A percentile compares a stretch with the other conserved stretches of the same genome.
phyloP scores from a whole-genome alignment of 2,888 invertebrate genomes.

The Diadegma fenestrale region DNA sequence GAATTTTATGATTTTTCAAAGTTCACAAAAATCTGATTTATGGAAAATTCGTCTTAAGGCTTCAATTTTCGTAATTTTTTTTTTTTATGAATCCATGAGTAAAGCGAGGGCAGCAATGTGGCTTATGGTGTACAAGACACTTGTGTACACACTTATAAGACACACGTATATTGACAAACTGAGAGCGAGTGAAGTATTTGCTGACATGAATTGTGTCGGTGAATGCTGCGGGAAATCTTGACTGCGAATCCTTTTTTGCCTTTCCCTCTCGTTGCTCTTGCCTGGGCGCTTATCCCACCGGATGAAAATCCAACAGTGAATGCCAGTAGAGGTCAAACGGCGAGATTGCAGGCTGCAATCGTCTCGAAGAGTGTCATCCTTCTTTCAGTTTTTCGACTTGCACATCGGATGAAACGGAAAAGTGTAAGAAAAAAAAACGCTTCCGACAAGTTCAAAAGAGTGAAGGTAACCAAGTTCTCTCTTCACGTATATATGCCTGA shows the following conservation, averaged over 20 bases:
- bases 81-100: not conserved
- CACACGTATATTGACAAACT: not conserved
- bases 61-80: no score
- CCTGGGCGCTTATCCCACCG: slow-evolving; percentile 31
- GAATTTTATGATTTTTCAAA: no score
- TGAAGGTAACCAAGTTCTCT: slow-evolving; percentile 27
- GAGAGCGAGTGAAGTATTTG: not conserved
- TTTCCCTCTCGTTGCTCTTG: slow-evolving; percentile 14
- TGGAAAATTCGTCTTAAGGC: no score
- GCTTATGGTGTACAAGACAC: not conserved
- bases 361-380: slow-evolving; percentile 42
- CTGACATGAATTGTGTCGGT: slow-evolving; percentile 26
- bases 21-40: no score
- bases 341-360: slow-evolving; percentile 42
- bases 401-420: slow-evolving; percentile 31
- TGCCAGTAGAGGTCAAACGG: slow-evolving; percentile 37
- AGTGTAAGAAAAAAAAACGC: slow-evolving; percentile 42
- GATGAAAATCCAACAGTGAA: slow-evolving; percentile 48
- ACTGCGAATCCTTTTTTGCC: slow-evolving; percentile 31
- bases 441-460: slow-evolving; percentile 34
- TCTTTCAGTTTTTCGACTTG: slow-evolving; percentile 29
- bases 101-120: not conserved
- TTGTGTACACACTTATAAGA: not conserved
- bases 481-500: slow-evolving; percentile 28
- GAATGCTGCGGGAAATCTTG: slow-evolving; percentile 21